These are phyloP conservation scores for Hirtodrosophila alboralis DNA, from an alignment of 2,888 invertebrate genomes.

Conservation along the genomic window DNA sequence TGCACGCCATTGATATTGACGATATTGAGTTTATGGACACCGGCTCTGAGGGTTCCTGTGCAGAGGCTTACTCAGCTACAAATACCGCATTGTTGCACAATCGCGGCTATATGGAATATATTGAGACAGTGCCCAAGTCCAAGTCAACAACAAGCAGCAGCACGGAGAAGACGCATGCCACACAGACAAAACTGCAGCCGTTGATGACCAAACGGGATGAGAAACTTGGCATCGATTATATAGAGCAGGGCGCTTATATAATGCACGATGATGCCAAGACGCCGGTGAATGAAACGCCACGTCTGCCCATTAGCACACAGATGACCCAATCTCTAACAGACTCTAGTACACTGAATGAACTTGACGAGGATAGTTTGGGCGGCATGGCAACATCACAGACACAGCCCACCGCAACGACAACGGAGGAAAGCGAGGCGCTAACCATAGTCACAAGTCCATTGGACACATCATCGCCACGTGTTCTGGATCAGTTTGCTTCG, in stretches of 20 bases:
- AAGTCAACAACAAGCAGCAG: no score
- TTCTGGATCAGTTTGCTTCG: conserved; percentile 68
- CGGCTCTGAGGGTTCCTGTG: conserved; percentile 91
- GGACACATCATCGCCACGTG: conserved; percentile 81
- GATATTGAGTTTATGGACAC: conserved; percentile 95
- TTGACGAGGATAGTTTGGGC: conserved; percentile 87
- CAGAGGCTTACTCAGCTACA: conserved; percentile 87
- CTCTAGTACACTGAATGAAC: conserved; percentile 82
- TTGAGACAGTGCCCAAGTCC: conserved; percentile 80
- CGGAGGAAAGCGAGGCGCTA: conserved; percentile 87
- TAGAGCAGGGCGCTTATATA: conserved; percentile 85
- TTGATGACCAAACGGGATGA: conserved; percentile 80
- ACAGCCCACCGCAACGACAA: conserved; percentile 84
- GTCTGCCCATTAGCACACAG: conserved; percentile 27
- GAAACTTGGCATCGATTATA: conserved; percentile 86
- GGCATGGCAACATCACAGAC: conserved; percentile 82
- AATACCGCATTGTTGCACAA: conserved; percentile 86
- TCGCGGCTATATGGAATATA: conserved; percentile 88
- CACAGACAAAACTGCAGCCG: conserved; percentile 30
- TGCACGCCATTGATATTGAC: conserved; percentile 87
- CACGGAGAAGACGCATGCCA: conserved; percentile 1
- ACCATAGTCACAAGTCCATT: conserved; percentile 86
- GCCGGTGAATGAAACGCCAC: conserved; percentile 83
- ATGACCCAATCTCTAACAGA: conserved; percentile 80
- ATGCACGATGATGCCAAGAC: conserved; percentile 83